phyloP scores from a whole-genome alignment of 2,113 vertebrate species.

The Antechinus stuartii region DNA sequence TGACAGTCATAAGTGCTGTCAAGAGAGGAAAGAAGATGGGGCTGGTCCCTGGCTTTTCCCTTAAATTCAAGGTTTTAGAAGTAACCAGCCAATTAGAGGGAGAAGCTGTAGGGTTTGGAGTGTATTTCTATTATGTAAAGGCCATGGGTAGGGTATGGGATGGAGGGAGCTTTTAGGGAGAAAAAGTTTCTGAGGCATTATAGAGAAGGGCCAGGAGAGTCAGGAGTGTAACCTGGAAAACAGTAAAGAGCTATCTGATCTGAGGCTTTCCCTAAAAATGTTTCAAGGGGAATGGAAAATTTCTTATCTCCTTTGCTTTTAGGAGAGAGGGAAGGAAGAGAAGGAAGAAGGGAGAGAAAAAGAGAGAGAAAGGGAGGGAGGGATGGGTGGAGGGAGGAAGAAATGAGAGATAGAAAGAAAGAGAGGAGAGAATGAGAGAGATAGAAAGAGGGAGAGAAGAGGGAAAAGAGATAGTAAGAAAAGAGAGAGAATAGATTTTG shows the following conservation, averaged over 20 bases:
- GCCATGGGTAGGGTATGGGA: not conserved
- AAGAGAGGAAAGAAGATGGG: not conserved
- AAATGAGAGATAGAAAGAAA: too few species aligned
- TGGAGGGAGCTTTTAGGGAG: not conserved
- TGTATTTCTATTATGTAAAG: not conserved
- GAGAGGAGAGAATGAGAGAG: too few species aligned
- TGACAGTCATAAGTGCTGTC: not conserved
- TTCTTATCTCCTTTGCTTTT: not conserved
- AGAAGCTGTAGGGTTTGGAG: not conserved
- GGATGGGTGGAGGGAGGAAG: too few species aligned
- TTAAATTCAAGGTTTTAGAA: not conserved
- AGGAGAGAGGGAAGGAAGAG: too few species aligned
- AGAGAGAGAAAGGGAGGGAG: too few species aligned
- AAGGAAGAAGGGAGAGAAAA: too few species aligned
- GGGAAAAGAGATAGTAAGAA: too few species aligned
- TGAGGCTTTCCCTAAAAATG: not conserved
- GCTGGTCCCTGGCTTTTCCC: not conserved
- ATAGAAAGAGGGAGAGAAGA: too few species aligned
- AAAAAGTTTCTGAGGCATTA: not conserved
- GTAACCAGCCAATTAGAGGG: not conserved
- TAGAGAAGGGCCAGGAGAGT: not conserved
- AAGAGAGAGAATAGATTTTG: not conserved
- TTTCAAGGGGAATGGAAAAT: not conserved
- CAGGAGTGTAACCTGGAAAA: not conserved
- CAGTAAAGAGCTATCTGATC: not conserved